phyloP scores from a whole-genome alignment of 2,113 vertebrate species.

The Hippocampus comes region DNA sequence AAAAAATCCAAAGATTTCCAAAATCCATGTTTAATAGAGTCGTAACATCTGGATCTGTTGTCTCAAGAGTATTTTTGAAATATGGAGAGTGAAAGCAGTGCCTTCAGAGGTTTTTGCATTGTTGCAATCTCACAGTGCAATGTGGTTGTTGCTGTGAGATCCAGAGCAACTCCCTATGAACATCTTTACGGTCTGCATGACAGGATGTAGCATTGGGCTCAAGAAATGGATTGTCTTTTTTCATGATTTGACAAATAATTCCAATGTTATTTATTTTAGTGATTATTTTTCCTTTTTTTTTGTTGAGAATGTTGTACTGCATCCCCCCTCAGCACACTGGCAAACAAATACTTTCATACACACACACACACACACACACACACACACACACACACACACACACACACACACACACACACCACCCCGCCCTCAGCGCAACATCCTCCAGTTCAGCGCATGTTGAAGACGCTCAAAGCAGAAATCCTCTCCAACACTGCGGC shows the following conservation, averaged over 20 bases:
- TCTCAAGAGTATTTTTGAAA: neutral
- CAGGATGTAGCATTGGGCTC: no score
- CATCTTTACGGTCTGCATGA: no score
- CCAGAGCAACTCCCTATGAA: constrained; percentile 8
- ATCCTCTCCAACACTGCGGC: constrained; percentile 10
- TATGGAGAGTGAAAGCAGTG: neutral
- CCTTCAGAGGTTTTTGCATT: neutral
- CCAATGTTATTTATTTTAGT: neutral
- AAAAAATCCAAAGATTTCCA: neutral
- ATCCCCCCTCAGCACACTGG: neutral
- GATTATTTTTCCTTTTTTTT: neutral
- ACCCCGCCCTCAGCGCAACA: no score
- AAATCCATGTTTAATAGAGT: no score
- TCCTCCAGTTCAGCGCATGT: neutral
- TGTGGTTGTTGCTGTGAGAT: constrained; percentile 17
- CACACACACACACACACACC: neutral
- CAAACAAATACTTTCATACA: neutral
- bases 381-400: neutral
- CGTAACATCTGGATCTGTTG: neutral
- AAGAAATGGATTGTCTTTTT: no score
- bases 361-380: neutral
- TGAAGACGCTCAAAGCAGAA: neutral
- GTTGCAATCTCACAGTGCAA: neutral
- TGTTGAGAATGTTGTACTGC: neutral
- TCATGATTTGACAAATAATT: no score